phyloP scores from a whole-genome alignment of 2,797 vertebrate species.

The Ataeniobius toweri region DNA sequence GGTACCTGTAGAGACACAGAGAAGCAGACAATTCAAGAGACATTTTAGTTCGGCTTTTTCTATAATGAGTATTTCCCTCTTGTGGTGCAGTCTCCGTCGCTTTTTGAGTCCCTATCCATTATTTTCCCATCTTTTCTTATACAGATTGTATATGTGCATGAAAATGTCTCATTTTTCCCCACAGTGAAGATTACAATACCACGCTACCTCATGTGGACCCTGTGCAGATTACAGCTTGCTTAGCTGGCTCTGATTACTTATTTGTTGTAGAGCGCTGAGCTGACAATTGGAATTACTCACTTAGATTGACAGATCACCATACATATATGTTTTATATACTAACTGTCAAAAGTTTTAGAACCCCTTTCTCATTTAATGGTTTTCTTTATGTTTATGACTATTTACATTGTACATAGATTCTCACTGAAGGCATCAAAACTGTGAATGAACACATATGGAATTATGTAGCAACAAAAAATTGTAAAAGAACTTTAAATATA shows the following conservation, averaged over 20 bases:
- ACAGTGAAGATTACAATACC: neutral
- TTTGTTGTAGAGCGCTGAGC: neutral
- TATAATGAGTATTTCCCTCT: slow-evolving; percentile 33
- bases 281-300: neutral
- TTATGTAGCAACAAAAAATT: too few relatives aligned
- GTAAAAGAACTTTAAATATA: too few relatives aligned
- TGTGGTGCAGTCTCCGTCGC: slow-evolving; percentile 15
- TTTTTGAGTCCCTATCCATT: slow-evolving; percentile 3
- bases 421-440: too few relatives aligned
- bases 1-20: slow-evolving; percentile 39
- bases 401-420: too few relatives aligned
- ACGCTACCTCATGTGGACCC: neutral
- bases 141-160: neutral
- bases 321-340: too few relatives aligned
- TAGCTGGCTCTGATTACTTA: too few relatives aligned
- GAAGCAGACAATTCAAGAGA: slow-evolving; percentile 29
- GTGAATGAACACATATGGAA: too few relatives aligned
- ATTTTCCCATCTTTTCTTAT: slow-evolving; percentile 1
- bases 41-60: slow-evolving; percentile 25
- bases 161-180: neutral
- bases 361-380: too few relatives aligned
- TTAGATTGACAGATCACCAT: too few relatives aligned
- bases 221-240: neutral
- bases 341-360: too few relatives aligned
- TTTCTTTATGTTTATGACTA: too few relatives aligned